A percentile compares a stretch with the other conserved stretches of the same genome.
These are phyloP conservation scores for Machimus rusticus DNA, from an alignment of 2,888 invertebrate species.

Conservation along the genomic window DNA sequence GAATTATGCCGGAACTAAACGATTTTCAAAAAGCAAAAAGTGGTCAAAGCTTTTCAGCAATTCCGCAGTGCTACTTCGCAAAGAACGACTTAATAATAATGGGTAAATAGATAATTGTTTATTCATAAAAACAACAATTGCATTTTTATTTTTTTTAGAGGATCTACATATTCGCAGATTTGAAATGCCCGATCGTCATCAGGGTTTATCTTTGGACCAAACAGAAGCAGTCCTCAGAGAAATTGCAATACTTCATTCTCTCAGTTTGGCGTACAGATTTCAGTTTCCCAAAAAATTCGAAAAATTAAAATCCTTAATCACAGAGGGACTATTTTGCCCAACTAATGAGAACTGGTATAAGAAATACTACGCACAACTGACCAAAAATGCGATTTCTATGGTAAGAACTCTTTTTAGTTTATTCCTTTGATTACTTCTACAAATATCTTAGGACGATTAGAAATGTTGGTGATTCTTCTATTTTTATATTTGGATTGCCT, in stretches of 20 bases:
- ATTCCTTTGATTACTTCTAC: not conserved
- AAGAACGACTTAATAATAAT: constrained; percentile 67
- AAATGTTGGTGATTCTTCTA: too few relatives aligned
- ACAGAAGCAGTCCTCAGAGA: constrained; percentile 68
- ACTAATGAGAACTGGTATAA: constrained; percentile 75
- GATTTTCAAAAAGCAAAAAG: constrained; percentile 66
- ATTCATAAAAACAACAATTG: constrained; percentile 46
- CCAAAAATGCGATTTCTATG: constrained; percentile 72
- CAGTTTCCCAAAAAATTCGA: constrained; percentile 68
- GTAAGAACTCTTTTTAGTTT: constrained; percentile 56
- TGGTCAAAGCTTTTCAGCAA: constrained; percentile 65
- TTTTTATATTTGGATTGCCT: too few relatives aligned
- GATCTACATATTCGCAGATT: constrained; percentile 70
- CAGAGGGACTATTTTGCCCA: constrained; percentile 69
- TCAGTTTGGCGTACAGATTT: constrained; percentile 71
- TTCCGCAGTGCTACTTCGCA: constrained; percentile 70
- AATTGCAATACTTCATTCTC: constrained; percentile 71
- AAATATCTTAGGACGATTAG: not conserved
- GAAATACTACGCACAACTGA: constrained; percentile 72
- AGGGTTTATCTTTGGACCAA: constrained; percentile 69
- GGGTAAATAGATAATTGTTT: constrained; percentile 53
- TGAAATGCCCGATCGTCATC: constrained; percentile 70
- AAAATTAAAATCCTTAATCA: constrained; percentile 59
- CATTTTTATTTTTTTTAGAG: constrained; percentile 60
- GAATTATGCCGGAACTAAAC: constrained; percentile 72